phyloP scores from a whole-genome alignment of 92 coral and sea anemone species.

The Phenganax stokvisi region DNA sequence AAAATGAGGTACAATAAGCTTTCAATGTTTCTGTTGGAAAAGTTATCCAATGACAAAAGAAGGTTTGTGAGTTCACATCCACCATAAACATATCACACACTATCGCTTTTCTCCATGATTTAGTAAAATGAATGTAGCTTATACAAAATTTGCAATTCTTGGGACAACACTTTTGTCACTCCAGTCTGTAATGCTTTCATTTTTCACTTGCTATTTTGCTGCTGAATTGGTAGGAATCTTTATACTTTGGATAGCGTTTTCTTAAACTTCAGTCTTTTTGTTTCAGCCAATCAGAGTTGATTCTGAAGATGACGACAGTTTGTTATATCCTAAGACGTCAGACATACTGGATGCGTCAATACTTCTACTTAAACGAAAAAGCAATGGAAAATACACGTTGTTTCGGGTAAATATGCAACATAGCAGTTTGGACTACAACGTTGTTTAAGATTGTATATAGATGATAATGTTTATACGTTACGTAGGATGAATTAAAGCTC shows the following conservation, averaged over 20 bases:
- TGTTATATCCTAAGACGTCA: slow-evolving; percentile 62
- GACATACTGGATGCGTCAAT: slow-evolving; percentile 88
- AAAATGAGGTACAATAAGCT: slow-evolving; percentile 64
- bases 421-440: not conserved
- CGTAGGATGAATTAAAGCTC: slow-evolving; percentile 26
- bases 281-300: slow-evolving; percentile 61
- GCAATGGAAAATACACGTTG: slow-evolving; percentile 88
- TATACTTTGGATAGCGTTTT: not conserved
- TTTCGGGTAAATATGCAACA: slow-evolving; percentile 56
- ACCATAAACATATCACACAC: too few species aligned
- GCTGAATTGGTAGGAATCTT: too few species aligned
- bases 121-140: too few species aligned
- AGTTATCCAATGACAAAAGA: not conserved
- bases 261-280: not conserved
- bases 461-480: not conserved
- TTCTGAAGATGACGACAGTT: slow-evolving; percentile 79
- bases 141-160: not conserved
- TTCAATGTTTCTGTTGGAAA: too few species aligned
- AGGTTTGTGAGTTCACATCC: too few species aligned
- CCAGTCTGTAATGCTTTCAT: too few species aligned
- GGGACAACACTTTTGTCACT: not conserved
- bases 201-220: not conserved
- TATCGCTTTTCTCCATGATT: too few species aligned
- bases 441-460: not conserved
- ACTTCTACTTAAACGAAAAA: slow-evolving; percentile 77